Conservation (phyloP, 2,888 invertebrate genomes). For the Mythimna loreyi region DNA sequence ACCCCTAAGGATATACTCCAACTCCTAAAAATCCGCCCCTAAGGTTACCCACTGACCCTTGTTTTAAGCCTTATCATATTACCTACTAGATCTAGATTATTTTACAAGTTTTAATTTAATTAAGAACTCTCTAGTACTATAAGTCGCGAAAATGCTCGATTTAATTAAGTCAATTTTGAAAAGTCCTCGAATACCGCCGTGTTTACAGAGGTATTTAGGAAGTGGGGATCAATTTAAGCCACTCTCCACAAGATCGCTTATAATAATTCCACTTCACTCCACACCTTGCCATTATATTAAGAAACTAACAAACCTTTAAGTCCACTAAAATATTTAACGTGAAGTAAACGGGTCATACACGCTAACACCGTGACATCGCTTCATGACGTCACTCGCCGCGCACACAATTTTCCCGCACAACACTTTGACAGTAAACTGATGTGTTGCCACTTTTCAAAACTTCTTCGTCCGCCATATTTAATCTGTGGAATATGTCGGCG, state of each 20-base stretch:
- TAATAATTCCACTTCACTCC: slow-evolving; percentile 18
- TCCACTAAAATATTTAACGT: slow-evolving; percentile 51
- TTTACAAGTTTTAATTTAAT: too few species aligned
- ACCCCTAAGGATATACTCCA: too few species aligned
- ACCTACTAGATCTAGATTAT: too few species aligned
- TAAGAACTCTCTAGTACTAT: not conserved
- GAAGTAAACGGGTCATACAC: slow-evolving; percentile 18
- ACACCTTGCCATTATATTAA: slow-evolving; percentile 34
- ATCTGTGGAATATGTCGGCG: slow-evolving; percentile 45
- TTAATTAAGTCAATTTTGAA: not conserved
- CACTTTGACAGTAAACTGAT: slow-evolving; percentile 69
- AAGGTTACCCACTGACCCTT: too few species aligned
- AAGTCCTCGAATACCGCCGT: slow-evolving; percentile 12
- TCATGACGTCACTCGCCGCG: slow-evolving; percentile 47
- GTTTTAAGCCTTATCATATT: too few species aligned
- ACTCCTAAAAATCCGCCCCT: too few species aligned
- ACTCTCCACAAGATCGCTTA: slow-evolving; percentile 8
- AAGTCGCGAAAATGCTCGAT: not conserved
- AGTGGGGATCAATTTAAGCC: slow-evolving; percentile 1
- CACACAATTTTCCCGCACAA: slow-evolving; percentile 58
- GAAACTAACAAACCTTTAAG: slow-evolving; percentile 50
- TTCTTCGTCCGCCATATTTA: slow-evolving; percentile 56
- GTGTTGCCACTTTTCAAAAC: slow-evolving; percentile 69
- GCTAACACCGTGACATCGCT: slow-evolving; percentile 19
- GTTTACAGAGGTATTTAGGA: slow-evolving; percentile 4